Evolutionary conservation across 2,113 vertebrate species (phyloP), one percentile per base, ranked within the genome.

Genomic region (Dryoscopus gambensis): DNA sequence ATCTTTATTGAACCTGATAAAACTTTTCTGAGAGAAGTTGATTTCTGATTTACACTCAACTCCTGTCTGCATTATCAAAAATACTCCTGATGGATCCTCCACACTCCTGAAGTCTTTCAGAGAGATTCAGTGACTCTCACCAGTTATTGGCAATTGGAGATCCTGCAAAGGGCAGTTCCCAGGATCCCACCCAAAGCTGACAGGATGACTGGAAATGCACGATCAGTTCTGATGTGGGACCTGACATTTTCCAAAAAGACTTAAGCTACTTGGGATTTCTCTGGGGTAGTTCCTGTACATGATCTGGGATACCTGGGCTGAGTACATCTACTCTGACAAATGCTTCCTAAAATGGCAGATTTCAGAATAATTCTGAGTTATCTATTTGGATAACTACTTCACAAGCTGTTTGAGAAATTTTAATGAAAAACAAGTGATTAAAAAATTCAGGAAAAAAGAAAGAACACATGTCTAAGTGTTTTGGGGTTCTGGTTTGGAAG

Each of bases 141-240:
- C 35, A 37, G 39, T 55, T 50, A 6, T 0, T 52, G 59, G 44
- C 25, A 64, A 27, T 1, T 33, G 33, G 18, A 39, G 60, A n/a
- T 52, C 37, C 76, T 80, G 71, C 52, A 21, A 15, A 13, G 22
- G 40, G 49, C 53, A 68, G 20, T 28, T 39, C n/a, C 50, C 28
- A 40, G 60, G 5, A 7, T 40, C 50, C 22, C 80, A 52, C 1
- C 35, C 40, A 65, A 24, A 20, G 49, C 40, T 39, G 18, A 9
- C 0, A 4, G 47, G 50, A 21, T 28, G 46, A 27, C 55, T 46
- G 56, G 50, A 49, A 15, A 3, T 7, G 19, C 11, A 2, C 2
- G 53, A 3, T 35, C n/a, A 5, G 49, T 73, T 68, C 20, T 77
- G 59, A 93, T 28, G 12, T 23, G n/a, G 19, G 24, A 60, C 46